These are phyloP conservation scores for Oegoconia quadripuncta DNA, from an alignment of 2,888 invertebrate genomes.

Conservation along the genomic window DNA sequence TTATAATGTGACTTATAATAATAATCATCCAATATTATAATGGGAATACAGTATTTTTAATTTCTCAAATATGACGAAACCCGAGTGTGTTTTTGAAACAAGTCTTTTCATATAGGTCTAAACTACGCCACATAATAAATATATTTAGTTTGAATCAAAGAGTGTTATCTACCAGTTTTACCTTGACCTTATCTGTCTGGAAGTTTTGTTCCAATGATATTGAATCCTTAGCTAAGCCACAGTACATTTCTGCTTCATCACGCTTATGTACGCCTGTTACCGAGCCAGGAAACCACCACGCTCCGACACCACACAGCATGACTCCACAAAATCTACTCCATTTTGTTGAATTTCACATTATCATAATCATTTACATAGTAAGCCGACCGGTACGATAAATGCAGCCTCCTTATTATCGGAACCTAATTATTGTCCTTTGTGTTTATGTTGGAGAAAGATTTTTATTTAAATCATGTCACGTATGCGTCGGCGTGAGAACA, in stretches of 20 bases:
- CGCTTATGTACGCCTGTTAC: conserved; percentile 47
- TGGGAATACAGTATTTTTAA: too few relatives aligned
- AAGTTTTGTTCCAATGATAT: too few relatives aligned
- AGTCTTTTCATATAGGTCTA: too few relatives aligned
- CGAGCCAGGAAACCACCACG: conserved; percentile 44
- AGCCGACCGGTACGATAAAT: conserved; percentile 54
- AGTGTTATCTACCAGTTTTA: too few relatives aligned
- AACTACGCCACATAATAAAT: too few relatives aligned
- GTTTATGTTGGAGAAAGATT: conserved; percentile 57
- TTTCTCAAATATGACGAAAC: too few relatives aligned
- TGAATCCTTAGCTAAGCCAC: too few relatives aligned
- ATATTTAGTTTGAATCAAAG: too few relatives aligned
- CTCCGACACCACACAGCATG: conserved; percentile 55
- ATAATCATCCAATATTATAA: too few relatives aligned
- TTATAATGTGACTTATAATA: too few relatives aligned
- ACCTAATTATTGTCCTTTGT: conserved; percentile 75
- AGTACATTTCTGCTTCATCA: conserved; percentile 48
- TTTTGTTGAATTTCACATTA: conserved; percentile 69
- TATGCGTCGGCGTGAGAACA: conserved; percentile 47
- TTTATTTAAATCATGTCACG: conserved; percentile 63
- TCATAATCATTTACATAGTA: conserved; percentile 73
- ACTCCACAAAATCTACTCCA: conserved; percentile 68
- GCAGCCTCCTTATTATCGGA: conserved; percentile 60
- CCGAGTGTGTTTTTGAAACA: too few relatives aligned
- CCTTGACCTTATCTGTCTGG: too few relatives aligned